phyloP scores from a whole-genome alignment of 2,797 vertebrate genomes.

The Sebastes taczanowskii region DNA sequence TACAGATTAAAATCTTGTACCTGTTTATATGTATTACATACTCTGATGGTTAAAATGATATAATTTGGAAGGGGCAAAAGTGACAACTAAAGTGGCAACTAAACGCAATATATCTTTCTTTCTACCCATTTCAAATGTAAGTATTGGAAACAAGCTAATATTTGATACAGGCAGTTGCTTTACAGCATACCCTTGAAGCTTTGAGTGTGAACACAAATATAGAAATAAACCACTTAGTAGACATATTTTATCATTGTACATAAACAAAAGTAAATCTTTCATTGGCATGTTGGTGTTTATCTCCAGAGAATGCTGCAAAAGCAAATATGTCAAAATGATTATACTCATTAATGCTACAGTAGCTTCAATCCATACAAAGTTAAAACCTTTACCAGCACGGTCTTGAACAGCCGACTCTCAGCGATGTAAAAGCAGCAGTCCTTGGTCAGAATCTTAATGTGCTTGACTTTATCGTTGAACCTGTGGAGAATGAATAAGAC shows the following conservation, averaged over 20 bases:
- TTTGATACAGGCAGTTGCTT: neutral
- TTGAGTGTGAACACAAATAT: neutral
- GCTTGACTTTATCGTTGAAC: slow-evolving; percentile 95
- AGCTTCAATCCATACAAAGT: slow-evolving; percentile 27
- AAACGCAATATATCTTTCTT: too few species aligned
- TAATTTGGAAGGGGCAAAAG: too few species aligned
- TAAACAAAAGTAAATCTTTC: neutral
- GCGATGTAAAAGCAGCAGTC: slow-evolving; percentile 93
- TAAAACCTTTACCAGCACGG: slow-evolving; percentile 87
- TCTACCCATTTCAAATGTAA: neutral
- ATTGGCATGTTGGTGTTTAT: neutral
- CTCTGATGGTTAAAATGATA: too few species aligned
- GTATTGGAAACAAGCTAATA: neutral
- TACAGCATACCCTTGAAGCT: neutral
- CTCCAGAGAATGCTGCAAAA: neutral
- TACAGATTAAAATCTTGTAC: too few species aligned
- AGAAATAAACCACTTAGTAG: slow-evolving; percentile 5
- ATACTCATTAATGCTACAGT: slow-evolving; percentile 18
- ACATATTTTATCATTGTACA: neutral
- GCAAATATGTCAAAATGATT: slow-evolving; percentile 18
- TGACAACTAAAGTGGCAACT: too few species aligned
- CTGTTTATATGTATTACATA: too few species aligned
- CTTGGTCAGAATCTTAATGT: slow-evolving; percentile 97
- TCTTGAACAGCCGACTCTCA: slow-evolving; percentile 94
- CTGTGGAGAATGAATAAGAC: slow-evolving; percentile 89